Percentiles rank a stretch among this genome's conserved stretches.
Evolutionary conservation across 2,797 vertebrate genomes (phyloP).

Genomic region (Urophycis tenuis): DNA sequence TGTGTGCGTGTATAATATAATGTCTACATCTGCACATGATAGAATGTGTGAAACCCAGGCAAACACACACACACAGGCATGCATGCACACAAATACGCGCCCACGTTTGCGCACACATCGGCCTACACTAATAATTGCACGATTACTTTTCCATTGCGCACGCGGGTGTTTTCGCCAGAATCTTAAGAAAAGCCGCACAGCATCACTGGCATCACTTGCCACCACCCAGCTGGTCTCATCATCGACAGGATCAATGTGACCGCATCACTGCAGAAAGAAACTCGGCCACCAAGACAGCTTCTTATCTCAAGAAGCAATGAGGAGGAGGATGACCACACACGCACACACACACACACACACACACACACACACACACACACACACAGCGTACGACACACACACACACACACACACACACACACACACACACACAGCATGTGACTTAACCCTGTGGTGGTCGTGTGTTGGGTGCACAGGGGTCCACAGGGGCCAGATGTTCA

Average conservation of each 20-base stretch:
- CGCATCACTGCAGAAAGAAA: background rate
- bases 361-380: too few species aligned
- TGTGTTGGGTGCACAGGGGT: slow-evolving; percentile 9
- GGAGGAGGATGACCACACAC: background rate
- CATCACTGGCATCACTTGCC: background rate
- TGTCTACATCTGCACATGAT: too few species aligned
- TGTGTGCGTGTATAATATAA: too few species aligned
- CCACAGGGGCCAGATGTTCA: slow-evolving; percentile 56
- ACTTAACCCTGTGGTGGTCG: background rate
- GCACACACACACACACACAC: too few species aligned
- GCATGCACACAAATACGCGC: too few species aligned
- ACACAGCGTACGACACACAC: background rate
- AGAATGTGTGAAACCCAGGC: too few species aligned
- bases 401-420: background rate
- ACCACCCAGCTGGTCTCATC: background rate
- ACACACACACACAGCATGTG: background rate
- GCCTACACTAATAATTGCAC: background rate
- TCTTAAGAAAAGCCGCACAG: background rate
- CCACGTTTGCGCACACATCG: too few species aligned
- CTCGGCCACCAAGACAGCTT: background rate
- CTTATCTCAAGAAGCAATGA: background rate
- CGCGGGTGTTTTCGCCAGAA: too few species aligned
- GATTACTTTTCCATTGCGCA: too few species aligned
- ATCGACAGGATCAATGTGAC: too few species aligned
- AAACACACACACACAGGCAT: too few species aligned